Base-by-base conservation (phyloP, 1,140 invertebrate genomes). In the Diachasma alloeum region DNA sequence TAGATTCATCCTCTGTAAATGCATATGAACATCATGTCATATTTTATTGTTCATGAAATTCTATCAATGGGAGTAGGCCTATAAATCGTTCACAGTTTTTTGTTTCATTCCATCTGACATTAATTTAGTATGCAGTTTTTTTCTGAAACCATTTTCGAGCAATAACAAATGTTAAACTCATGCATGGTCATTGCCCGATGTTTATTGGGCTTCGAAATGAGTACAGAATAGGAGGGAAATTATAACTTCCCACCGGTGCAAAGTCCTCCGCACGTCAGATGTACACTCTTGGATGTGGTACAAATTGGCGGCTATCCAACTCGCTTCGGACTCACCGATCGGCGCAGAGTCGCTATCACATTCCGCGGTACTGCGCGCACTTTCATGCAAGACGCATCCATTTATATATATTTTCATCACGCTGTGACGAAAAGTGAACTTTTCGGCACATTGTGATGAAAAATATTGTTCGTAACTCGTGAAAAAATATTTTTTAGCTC, bases 271-370 rank as follows among this genome's bases (percentile, higher is more conserved):
- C 4, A 26, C 24, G 59, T 63, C 59, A 63, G 11, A 24, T 63
- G 59, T 6, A 63, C 24, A 63, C 22, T 68, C 66, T 37, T 76
- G 76, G 81, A 82, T 81, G 75, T 82, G 76, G 80, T 81, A 78
- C 77, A 79, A 80, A 82, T 83, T 83, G 82, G 82, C 81, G 48
- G 39, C 59, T 76, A 53, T 78, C 82, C 82, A 83, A 82, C 72
- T 82, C 78, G 75, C 70, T 31, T 36, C 66, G n/a, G 36, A n/a
- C 36, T 63, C 59, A 63, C 24, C 59, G 19, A 10, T 31, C 9
- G 8, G 0, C 10, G 59, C 11, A 26, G 31, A 63, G 6, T 24
- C 19, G 17, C 59, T 63, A 24, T 63, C 59, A 63, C 19, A 63
- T 63, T 63, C 24, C 59, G 4, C 59, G 9, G 10, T 26, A 63